Evolutionary conservation across 2,113 vertebrate species (phyloP).

Genomic region (Rhinogobius similis): DNA sequence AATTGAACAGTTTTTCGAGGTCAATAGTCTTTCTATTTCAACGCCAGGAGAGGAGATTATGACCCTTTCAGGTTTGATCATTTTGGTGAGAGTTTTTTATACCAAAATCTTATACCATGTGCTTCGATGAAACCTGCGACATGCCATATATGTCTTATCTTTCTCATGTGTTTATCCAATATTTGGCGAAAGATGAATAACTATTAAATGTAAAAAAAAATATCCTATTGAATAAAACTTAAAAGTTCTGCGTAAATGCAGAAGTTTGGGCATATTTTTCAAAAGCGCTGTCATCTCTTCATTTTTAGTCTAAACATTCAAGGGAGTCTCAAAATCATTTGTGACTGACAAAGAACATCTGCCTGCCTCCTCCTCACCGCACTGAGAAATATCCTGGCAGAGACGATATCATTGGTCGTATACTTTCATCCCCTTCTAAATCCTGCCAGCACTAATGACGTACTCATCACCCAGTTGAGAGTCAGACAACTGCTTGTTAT

Average conservation of each 20-base stretch:
- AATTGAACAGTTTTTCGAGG: conserved; percentile 1
- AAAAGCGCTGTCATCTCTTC: background rate
- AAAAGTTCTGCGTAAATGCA: background rate
- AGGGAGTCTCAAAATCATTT: conserved; percentile 11
- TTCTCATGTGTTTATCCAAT: background rate
- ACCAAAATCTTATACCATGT: no score
- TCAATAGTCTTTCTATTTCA: background rate
- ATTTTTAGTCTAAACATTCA: background rate
- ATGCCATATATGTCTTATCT: background rate
- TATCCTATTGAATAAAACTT: background rate
- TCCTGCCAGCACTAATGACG: background rate
- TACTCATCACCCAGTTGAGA: conserved; percentile 2
- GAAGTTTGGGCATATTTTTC: background rate
- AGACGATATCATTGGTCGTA: background rate
- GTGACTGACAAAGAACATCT: conserved; percentile 24
- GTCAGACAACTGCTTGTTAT: background rate
- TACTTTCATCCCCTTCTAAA: background rate
- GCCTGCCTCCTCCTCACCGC: background rate
- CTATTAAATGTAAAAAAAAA: no score
- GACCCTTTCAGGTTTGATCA: background rate
- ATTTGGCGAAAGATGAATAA: background rate
- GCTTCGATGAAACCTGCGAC: no score
- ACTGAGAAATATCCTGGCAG: background rate
- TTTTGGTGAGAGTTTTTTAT: background rate
- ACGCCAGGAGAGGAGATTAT: background rate